Evolutionary conservation across 2,888 invertebrate species (phyloP).

Genomic region (Sturmia bella): DNA sequence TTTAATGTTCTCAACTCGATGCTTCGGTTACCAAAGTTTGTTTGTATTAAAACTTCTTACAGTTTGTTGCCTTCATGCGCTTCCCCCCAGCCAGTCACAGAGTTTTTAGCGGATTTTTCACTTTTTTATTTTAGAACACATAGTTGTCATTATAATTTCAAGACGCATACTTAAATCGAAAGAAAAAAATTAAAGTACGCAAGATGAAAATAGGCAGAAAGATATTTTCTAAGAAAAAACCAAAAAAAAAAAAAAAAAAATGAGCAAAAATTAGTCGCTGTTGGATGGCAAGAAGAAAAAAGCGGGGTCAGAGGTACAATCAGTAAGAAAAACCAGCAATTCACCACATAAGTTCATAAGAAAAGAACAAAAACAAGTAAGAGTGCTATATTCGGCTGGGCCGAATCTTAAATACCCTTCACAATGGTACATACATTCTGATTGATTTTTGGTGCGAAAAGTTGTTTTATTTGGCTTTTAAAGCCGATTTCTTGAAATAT

Average conservation of each 20-base stretch:
- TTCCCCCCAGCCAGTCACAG: background rate
- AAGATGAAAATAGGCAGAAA: slow-evolving; percentile 55
- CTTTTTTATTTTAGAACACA: slow-evolving; percentile 24
- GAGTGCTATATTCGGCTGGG: too few species aligned
- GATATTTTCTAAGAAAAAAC: slow-evolving; percentile 39
- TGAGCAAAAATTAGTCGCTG: slow-evolving; percentile 35
- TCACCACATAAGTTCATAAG: slow-evolving; percentile 67
- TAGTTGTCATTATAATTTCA: slow-evolving; percentile 68
- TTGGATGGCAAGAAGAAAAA: slow-evolving; percentile 34
- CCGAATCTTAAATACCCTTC: too few species aligned
- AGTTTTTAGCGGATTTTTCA: slow-evolving; percentile 43
- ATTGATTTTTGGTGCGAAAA: too few species aligned
- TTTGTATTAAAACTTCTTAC: slow-evolving; percentile 11
- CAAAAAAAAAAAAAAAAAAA: too few species aligned
- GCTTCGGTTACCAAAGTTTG: slow-evolving; percentile 20
- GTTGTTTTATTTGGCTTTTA: too few species aligned
- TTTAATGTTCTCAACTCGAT: slow-evolving; percentile 18
- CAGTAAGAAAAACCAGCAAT: slow-evolving; percentile 52
- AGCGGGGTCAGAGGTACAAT: slow-evolving; percentile 41
- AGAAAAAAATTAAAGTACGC: slow-evolving; percentile 27
- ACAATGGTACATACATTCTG: too few species aligned
- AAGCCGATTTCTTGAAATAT: too few species aligned
- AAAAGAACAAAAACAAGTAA: slow-evolving; percentile 29
- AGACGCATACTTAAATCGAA: slow-evolving; percentile 56
- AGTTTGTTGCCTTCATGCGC: background rate